Base-by-base conservation (phyloP, 2,888 invertebrate species). In the Stenodera caucasica region DNA sequence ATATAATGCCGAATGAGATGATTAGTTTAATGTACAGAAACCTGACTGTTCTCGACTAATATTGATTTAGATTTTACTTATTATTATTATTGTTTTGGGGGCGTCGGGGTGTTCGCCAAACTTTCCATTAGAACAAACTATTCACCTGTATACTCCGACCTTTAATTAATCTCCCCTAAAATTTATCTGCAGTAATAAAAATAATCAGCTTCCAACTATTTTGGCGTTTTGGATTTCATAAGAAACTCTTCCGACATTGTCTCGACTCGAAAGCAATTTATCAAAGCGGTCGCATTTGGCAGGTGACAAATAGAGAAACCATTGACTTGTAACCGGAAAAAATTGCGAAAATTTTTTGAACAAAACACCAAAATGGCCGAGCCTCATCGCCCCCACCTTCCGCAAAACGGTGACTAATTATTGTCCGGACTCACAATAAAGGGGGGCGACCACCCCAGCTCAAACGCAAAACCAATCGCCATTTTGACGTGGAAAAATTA, bases 361-460 rank as follows among this genome's bases (percentile, higher is more conserved):
- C 12, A 55, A 40, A 33, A 26, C 14, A 15, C 45, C 59, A 59
- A 51, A 29, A 63, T 57, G 63, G 57, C 57, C 57, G 58, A n/a
- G n/a, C n/a, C n/a, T n/a, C n/a, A n/a, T n/a, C n/a, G n/a, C n/a
- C n/a, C n/a, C n/a, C n/a, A n/a, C n/a, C n/a, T n/a, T n/a, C n/a
- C n/a, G n/a, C n/a, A n/a, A n/a, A n/a, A 21, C 75, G 76, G 77
- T 78, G 78, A 78, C 78, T 79, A 79, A 79, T 79, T 79, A 78
- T 74, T 78, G 78, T 77, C 78, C 77, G 75, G 77, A 75, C 12
- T 45, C 21, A 11, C 7, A 74, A n/a, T n/a, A n/a, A n/a, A n/a
- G n/a, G 75, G 68, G 72, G 64, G 67, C 63, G 61, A 59, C 70
- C 73, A 70, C 72, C 75, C 74, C 70, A 69, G 69, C 70, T 69